A percentile compares a stretch with the other conserved stretches of the same genome.
Conservation (phyloP, 2,888 invertebrate genomes). For the Xestia c-nigrum region DNA sequence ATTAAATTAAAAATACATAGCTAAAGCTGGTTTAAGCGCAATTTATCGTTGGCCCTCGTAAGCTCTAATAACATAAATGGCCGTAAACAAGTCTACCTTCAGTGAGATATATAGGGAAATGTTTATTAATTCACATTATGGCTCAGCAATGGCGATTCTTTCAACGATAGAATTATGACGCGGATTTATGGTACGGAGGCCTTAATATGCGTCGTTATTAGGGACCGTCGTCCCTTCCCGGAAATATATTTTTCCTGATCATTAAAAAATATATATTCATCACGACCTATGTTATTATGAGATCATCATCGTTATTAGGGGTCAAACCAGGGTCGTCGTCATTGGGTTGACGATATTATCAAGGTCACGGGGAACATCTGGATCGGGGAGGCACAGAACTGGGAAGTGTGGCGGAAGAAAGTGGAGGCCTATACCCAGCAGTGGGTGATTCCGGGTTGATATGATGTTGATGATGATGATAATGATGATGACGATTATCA, state of each 20-base stretch:
- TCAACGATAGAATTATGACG: slow-evolving; percentile 25
- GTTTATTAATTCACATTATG: slow-evolving; percentile 65
- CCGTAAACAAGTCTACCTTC: slow-evolving; percentile 71
- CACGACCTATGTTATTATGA: background rate
- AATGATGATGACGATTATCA: background rate
- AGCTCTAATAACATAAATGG: slow-evolving; percentile 72
- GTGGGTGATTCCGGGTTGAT: no score
- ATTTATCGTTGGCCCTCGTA: slow-evolving; percentile 74
- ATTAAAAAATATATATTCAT: slow-evolving; percentile 10
- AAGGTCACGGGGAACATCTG: no score
- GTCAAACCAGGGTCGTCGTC: background rate
- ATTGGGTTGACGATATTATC: no score
- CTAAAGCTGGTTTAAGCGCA: slow-evolving; percentile 70
- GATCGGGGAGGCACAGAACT: no score
- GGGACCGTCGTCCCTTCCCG: background rate
- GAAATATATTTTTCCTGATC: background rate
- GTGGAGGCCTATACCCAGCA: no score
- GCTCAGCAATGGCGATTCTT: slow-evolving; percentile 43
- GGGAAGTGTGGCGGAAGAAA: no score
- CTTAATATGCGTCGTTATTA: slow-evolving; percentile 1
- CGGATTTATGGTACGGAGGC: background rate
- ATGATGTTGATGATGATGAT: no score
- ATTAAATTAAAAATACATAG: slow-evolving; percentile 76
- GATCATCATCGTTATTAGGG: background rate
- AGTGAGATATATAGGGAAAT: slow-evolving; percentile 64